Conservation (phyloP, 2,113 vertebrate genomes). For the Trochalopteron elliotii region DNA sequence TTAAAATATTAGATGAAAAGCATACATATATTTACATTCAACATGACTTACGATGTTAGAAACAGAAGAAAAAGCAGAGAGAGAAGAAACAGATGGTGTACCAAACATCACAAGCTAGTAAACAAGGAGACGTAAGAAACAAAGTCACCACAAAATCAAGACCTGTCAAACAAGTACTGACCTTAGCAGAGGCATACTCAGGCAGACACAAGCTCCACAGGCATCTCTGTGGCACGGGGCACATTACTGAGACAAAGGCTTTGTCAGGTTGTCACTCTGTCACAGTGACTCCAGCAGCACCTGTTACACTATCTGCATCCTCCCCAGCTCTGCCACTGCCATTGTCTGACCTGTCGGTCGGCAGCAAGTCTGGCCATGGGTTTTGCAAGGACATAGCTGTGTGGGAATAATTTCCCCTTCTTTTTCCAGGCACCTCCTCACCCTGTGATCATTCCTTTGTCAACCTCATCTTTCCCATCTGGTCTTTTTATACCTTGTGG, state of each 20-base stretch:
- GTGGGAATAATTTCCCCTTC: not conserved
- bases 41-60: not conserved
- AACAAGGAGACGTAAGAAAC: constrained; percentile 42
- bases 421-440: not conserved
- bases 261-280: not conserved
- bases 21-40: not conserved
- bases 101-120: not conserved
- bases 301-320: not conserved
- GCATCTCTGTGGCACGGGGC: not conserved
- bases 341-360: not conserved
- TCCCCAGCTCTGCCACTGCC: not conserved
- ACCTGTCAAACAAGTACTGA: constrained; percentile 10
- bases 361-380: not conserved
- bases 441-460: not conserved
- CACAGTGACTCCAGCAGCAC: not conserved
- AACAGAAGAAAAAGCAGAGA: not conserved
- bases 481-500: not conserved
- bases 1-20: not conserved
- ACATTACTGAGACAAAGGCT: not conserved
- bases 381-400: not conserved
- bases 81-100: constrained; percentile 55
- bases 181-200: not conserved
- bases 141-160: constrained; percentile 39
- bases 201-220: not conserved
- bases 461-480: not conserved